Base-by-base conservation (phyloP, 2,797 vertebrate genomes). In the Ctenopoma kingsleyae region DNA sequence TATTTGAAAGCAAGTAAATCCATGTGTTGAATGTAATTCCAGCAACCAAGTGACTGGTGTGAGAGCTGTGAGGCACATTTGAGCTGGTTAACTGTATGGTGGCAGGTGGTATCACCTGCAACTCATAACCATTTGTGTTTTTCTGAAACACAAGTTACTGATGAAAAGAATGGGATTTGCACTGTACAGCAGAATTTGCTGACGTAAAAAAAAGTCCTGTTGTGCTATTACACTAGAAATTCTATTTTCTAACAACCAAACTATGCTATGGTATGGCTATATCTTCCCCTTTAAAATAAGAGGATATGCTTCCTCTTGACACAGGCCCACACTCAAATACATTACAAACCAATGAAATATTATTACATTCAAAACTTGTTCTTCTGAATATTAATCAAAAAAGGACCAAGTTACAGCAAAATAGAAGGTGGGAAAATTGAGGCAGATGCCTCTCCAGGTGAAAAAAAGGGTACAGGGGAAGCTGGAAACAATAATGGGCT, bases 401-500 rank as follows among this genome's bases (percentile, higher is more conserved):
- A 4, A 17, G 4, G 19, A 71, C 23, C 2, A 49, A 38, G 35
- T 51, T 46, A 67, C 81, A 77, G 53, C 35, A 47, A 16, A 8
- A 67, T 2, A 72, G 27, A 81, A 58, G 27, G 43, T 57, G 71
- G 40, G 8, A 80, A 80, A 73, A 71, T 71, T 8, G 8, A 70
- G 64, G 63, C 36, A 66, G 38, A 76, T 60, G 62, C 46, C 74
- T 85, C 81, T 86, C 12, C 54, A 76, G 67, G 60, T 81, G 67
- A 44, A 67, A 71, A 71, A 72, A 82, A 81, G 56, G 80, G 74
- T 83, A 76, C 78, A 81, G 49, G 63, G 48, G 84, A 86, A 69
- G 78, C 80, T 86, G 81, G 78, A 90, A 74, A 88, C 88, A 92
- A 89, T 90, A 91, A 93, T 90, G 80, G 84, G 81, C 81, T 87